These are phyloP conservation scores for Lutjanus campechanus DNA, from an alignment of 2,797 vertebrate species.

Conservation along the genomic window DNA sequence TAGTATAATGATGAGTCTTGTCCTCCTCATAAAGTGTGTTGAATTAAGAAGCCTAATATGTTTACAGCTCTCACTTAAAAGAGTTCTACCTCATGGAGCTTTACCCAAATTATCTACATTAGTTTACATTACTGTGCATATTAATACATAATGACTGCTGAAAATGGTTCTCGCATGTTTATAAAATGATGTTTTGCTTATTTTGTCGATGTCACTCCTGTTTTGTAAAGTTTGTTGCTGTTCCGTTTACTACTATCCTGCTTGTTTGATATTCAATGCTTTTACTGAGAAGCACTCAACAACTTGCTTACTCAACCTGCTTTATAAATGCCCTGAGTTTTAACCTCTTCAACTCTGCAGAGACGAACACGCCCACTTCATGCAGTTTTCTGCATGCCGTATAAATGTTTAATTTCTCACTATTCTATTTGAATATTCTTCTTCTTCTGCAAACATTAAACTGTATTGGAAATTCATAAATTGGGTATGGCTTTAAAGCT, in stretches of 20 bases:
- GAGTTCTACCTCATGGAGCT: background rate
- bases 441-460: too few relatives aligned
- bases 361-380: too few relatives aligned
- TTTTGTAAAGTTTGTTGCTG: background rate
- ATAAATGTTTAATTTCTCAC: too few relatives aligned
- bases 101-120: background rate
- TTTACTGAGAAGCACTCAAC: background rate
- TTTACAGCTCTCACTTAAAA: conserved; percentile 3
- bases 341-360: too few relatives aligned
- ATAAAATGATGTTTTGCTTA: background rate
- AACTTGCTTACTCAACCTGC: background rate
- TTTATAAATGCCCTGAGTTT: background rate
- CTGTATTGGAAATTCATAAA: too few relatives aligned
- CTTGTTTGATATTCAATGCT: background rate
- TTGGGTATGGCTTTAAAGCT: too few relatives aligned
- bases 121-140: background rate
- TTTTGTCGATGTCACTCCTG: background rate
- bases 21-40: background rate
- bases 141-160: background rate
- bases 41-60: background rate
- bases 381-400: too few relatives aligned
- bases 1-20: background rate
- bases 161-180: background rate
- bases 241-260: background rate
- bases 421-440: too few relatives aligned